Percentiles rank a stretch among this genome's conserved stretches.
Evolutionary conservation across 92 coral and sea anemone genomes (phyloP).

Genomic region (Hydrozoanthus gracilis): DNA sequence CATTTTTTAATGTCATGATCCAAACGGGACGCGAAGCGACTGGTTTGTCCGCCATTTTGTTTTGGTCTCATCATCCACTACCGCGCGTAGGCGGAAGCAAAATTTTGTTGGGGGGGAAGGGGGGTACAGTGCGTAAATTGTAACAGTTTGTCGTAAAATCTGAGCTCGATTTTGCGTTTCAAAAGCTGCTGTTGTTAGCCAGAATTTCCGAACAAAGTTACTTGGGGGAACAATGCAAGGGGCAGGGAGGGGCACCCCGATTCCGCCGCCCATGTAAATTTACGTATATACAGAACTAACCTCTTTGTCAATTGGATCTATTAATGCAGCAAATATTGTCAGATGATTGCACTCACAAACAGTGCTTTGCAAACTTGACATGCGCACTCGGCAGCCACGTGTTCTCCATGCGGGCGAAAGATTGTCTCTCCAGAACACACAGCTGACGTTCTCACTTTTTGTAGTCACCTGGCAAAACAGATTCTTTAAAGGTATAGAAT

Average conservation of each 20-base stretch:
- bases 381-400: conserved; percentile 3
- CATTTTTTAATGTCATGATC: too few relatives aligned
- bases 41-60: too few relatives aligned
- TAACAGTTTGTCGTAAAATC: too few relatives aligned
- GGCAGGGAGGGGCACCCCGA: not conserved
- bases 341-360: not conserved
- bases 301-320: not conserved
- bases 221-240: too few relatives aligned
- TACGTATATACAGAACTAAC: not conserved
- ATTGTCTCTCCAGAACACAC: not conserved
- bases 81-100: too few relatives aligned
- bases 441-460: not conserved
- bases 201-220: not conserved
- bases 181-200: not conserved
- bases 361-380: not conserved
- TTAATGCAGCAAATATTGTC: not conserved
- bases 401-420: not conserved
- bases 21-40: too few relatives aligned
- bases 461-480: too few relatives aligned
- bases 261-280: not conserved
- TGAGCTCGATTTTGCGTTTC: too few relatives aligned
- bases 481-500: too few relatives aligned
- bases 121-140: too few relatives aligned
- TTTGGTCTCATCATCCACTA: too few relatives aligned
- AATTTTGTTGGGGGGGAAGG: too few relatives aligned